Evolutionary conservation across 2,113 vertebrate species (phyloP), one percentile per base, ranked within the genome.

Genomic region (Macroglossus sobrinus): DNA sequence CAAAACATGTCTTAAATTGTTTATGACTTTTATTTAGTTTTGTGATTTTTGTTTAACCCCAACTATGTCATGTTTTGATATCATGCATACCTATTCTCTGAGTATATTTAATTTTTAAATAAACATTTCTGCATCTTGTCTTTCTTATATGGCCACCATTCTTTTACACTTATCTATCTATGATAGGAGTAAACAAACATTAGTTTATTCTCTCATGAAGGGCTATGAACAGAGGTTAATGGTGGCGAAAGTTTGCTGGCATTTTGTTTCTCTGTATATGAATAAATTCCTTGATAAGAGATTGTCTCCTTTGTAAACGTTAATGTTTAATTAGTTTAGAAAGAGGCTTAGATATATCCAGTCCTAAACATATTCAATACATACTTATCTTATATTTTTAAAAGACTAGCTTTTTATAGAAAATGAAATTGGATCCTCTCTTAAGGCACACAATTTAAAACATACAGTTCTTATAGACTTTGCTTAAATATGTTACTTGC

Each of bases 371-470:
- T 3, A 50, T 0, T 35, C 43, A 80, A 76, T 93, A 30, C 9
- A 87, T 78, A 53, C 4, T 68, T 50, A 50, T 68, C n/a, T 76
- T 43, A 15, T 21, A 7, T 40, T 71, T 40, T 87, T 14, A 45
- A 91, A 93, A 94, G 50, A 43, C 16, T 21, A 5, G 38, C 28
- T 50, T 89, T 94, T 93, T 95, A 91, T 68, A 95, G 68, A 80
- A 97, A 84, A 71, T 93, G 96, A 85, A 95, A 88, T 33, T 71
- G 76, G 94, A 79, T 90, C 61, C 76, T 93, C n/a, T 81, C 28
- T 69, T 95, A 92, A 76, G 40, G 69, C 40, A 84, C 14, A 47
- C 9, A 81, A 40, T 72, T 90, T 92, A 89, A 90, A 89, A 71
- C n/a, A 19, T 30, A 8, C 18, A 92, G 30, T 72, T 95, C 38